Evolutionary conservation across 2,888 invertebrate species (phyloP).

Genomic region (Micoletzkya japonica): DNA sequence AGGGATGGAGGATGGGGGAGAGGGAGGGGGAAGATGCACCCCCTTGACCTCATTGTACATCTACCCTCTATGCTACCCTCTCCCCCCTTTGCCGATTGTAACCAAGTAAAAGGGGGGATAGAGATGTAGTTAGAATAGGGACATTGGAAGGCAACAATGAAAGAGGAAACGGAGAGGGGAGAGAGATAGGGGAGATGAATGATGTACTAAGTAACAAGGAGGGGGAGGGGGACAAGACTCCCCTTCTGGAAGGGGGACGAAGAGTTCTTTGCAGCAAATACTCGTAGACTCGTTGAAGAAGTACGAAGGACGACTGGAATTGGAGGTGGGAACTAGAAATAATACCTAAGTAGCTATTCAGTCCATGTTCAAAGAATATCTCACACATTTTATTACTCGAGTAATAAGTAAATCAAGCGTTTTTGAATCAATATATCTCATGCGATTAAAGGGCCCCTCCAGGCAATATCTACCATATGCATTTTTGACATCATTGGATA

Average conservation of each 20-base stretch:
- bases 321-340: conserved; percentile 14
- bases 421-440: too few species aligned
- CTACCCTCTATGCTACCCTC: conserved; percentile 3
- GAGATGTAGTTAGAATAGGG: background rate
- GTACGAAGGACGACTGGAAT: conserved; percentile 48
- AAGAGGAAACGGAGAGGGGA: background rate
- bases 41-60: too few species aligned
- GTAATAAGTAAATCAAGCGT: too few species aligned
- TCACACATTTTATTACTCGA: too few species aligned
- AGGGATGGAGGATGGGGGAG: background rate
- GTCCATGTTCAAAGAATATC: background rate
- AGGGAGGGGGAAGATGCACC: background rate
- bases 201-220: background rate
- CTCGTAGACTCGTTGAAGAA: conserved; percentile 50
- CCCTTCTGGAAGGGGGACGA: background rate
- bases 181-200: background rate
- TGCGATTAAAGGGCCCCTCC: too few species aligned
- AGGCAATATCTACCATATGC: too few species aligned
- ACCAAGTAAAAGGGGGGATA: conserved; percentile 1
- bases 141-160: background rate
- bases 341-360: too few species aligned
- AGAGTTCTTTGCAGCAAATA: conserved; percentile 43
- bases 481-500: too few species aligned
- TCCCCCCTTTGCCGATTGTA: conserved; percentile 7
- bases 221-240: background rate